Evolutionary conservation across 2,888 invertebrate genomes (phyloP).

Genomic region (Apeira syringaria): DNA sequence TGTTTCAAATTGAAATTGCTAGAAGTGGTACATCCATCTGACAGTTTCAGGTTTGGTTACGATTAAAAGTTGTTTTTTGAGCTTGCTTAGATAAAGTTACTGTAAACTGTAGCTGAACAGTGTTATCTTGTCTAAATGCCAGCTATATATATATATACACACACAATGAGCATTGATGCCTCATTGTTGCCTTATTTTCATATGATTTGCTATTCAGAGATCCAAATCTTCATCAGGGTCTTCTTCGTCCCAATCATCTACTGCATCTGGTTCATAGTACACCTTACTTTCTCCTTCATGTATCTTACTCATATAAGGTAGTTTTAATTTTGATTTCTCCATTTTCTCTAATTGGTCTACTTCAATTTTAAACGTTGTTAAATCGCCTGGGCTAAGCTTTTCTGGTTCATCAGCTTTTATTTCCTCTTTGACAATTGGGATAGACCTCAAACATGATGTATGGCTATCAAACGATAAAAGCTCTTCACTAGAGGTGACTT

Average conservation of each 20-base stretch:
- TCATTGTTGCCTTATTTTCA: too few relatives aligned
- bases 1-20: too few relatives aligned
- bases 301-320: constrained; percentile 85
- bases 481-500: constrained; percentile 74
- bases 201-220: constrained; percentile 67
- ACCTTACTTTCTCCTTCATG: constrained; percentile 85
- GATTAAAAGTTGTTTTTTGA: too few relatives aligned
- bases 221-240: constrained; percentile 94
- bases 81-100: too few relatives aligned
- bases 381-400: constrained; percentile 61
- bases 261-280: constrained; percentile 89
- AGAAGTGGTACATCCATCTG: too few relatives aligned
- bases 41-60: too few relatives aligned
- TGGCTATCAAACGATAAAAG: constrained; percentile 53
- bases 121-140: too few relatives aligned
- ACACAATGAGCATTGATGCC: too few relatives aligned
- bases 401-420: constrained; percentile 55
- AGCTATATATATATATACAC: too few relatives aligned
- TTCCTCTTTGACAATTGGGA: constrained; percentile 48
- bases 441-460: constrained; percentile 51
- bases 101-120: too few relatives aligned
- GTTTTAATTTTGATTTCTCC: constrained; percentile 81
- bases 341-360: constrained; percentile 85
- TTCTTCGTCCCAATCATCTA: constrained; percentile 93
- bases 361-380: constrained; percentile 87